Percentiles rank a stretch among this genome's conserved stretches.
Conservation (phyloP, 2,888 invertebrate species). For the Volucella bombylans region DNA sequence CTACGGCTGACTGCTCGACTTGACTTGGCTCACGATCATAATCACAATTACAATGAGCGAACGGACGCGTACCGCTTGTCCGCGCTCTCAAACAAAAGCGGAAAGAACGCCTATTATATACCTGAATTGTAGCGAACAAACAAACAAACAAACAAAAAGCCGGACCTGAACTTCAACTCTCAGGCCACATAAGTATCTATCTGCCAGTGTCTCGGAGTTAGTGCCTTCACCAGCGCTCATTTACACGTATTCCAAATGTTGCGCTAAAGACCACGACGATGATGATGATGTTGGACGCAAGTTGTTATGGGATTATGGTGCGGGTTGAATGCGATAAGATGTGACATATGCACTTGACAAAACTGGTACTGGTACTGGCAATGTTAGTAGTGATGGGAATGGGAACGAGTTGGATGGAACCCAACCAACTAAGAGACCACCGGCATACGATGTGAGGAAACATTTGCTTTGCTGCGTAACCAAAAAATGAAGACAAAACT, state of each 20-base stretch:
- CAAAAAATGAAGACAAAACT: constrained; percentile 65
- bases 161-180: constrained; percentile 27
- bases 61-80: constrained; percentile 38
- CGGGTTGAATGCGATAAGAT: constrained; percentile 70
- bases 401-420: constrained; percentile 3
- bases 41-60: not conserved
- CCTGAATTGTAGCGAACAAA: constrained; percentile 72
- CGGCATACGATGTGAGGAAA: constrained; percentile 59
- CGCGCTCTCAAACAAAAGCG: constrained; percentile 66
- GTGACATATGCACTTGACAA: constrained; percentile 71
- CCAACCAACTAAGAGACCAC: constrained; percentile 49
- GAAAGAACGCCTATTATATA: constrained; percentile 67
- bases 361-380: constrained; percentile 21
- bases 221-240: too few relatives aligned
- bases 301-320: constrained; percentile 67
- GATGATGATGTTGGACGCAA: constrained; percentile 62
- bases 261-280: not conserved
- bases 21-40: not conserved
- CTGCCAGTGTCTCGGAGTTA: constrained; percentile 20
- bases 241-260: too few relatives aligned
- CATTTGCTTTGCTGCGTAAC: constrained; percentile 63
- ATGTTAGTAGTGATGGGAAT: constrained; percentile 35
- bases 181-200: constrained; percentile 23
- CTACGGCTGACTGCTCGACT: constrained; percentile 17
- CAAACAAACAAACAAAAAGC: constrained; percentile 68